Evolutionary conservation across 1,140 invertebrate species (phyloP), one percentile per base, ranked within the genome.

Genomic region (Popillia japonica): DNA sequence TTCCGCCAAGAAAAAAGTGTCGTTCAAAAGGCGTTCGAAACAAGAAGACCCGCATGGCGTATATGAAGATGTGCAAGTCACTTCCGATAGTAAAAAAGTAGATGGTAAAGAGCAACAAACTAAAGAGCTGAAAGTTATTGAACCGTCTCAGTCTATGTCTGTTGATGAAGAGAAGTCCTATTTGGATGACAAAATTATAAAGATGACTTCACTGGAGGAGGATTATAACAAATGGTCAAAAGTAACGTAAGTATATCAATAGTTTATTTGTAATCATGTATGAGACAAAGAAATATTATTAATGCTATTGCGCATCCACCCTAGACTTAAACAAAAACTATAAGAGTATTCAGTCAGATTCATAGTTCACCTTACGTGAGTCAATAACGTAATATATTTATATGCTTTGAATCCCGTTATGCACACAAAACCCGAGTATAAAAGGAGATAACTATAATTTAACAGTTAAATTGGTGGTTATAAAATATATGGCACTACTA

Each of bases 1-100:
- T 61, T 88, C 85, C 75, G 81, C 79, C 84, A 90, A 85, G 86
- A 89, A 83, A 84, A 87, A 82, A 78, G 84, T 83, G 81, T 88
- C 77, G 77, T 90, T 82, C 85, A 88, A 83, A 82, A 87, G 80
- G 84, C 85, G 83, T 83, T 79, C 61, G 79, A 85, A 79, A 83
- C 83, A 84, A 73, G 86, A 86, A 80, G 86, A 87, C 64, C 78
- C 78, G 20, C 78, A 84, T 41, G 80, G 78, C 34, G 80, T 80
- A 75, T 83, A 85, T 61, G 87, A 88, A 78, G 88, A 89, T 77
- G 84, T 87, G 9, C 87, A 87, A 73, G 84, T 87, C 22, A 81
- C 78, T 77, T 68, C 61, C 17, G 61, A 68, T 22, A 68, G 27
- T 23, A 73, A 86, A 85, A 82, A 84, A 85, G 17, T 40, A 20